Percentiles rank a stretch among this genome's conserved stretches.
phyloP scores from a whole-genome alignment of 2,113 vertebrate genomes.

The Tupaia chinensis region DNA sequence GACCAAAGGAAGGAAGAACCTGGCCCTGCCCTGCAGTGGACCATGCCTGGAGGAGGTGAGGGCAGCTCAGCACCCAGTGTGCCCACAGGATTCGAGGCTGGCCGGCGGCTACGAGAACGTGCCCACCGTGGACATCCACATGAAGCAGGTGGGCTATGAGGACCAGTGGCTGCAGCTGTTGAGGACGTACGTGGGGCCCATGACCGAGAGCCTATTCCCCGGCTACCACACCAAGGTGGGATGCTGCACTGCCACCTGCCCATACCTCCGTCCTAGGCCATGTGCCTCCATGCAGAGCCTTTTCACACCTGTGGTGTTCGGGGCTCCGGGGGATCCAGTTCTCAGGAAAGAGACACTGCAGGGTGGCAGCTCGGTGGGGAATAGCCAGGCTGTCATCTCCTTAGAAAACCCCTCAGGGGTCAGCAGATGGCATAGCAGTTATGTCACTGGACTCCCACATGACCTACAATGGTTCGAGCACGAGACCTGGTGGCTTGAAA shows the following conservation, averaged over 20 bases:
- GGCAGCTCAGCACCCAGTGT: not conserved
- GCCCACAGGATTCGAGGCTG: conserved; percentile 90
- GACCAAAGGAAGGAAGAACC: not conserved
- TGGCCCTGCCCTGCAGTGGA: fast-evolving
- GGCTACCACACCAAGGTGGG: conserved; percentile 93
- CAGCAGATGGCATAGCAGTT: no score
- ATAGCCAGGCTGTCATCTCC: not conserved
- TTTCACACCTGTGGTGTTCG: fast-evolving
- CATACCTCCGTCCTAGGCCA: not conserved
- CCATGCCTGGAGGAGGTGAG: not conserved
- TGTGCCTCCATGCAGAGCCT: fast-evolving
- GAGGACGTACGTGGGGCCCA: conserved; percentile 90
- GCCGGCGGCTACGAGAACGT: conserved; percentile 94
- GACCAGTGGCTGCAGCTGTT: conserved; percentile 95
- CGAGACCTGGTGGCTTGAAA: no score
- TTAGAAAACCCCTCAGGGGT: not conserved
- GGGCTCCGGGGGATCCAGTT: not conserved
- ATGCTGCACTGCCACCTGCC: fast-evolving
- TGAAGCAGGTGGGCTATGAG: conserved; percentile 93
- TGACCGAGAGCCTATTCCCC: conserved; percentile 91
- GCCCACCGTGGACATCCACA: conserved; percentile 94
- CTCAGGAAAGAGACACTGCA: not conserved
- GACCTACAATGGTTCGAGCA: no score
- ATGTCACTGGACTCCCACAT: no score
- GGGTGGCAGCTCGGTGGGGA: not conserved